Conservation (phyloP, 2,888 invertebrate genomes). For the Hanleya hanleyi region DNA sequence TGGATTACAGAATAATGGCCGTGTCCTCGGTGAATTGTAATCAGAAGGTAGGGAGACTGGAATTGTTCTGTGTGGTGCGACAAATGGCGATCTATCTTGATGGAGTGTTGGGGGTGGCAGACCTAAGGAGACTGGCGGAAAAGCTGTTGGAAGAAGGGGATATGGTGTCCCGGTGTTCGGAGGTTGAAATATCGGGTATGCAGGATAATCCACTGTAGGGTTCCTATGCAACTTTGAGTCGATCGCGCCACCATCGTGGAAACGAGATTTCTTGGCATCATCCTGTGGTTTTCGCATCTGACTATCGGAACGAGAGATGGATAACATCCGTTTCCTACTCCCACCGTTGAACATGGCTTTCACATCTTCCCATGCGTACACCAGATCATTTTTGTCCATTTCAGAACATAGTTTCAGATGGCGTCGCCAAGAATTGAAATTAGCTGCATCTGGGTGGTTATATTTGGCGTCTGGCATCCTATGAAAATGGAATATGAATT, state of each 20-base stretch:
- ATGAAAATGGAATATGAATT: conserved; percentile 99
- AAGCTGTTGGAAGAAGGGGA: conserved; percentile 35
- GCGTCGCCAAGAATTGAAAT: conserved; percentile 98
- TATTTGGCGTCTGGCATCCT: conserved; percentile 78
- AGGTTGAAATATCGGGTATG: conserved; percentile 45
- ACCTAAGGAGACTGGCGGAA: conserved; percentile 41
- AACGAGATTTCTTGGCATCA: neutral
- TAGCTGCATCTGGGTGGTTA: conserved; percentile 97
- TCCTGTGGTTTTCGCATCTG: neutral
- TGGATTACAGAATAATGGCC: neutral
- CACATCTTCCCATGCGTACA: conserved; percentile 94
- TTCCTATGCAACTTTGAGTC: neutral
- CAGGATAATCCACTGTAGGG: conserved; percentile 16
- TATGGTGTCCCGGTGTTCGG: conserved; percentile 48
- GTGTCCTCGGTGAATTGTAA: neutral
- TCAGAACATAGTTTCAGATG: conserved; percentile 89
- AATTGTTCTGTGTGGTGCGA: conserved; percentile 24
- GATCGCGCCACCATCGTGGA: neutral
- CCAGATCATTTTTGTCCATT: conserved; percentile 68
- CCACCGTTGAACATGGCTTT: conserved; percentile 99
- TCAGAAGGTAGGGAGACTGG: conserved; percentile 40
- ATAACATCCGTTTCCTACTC: conserved; percentile 82
- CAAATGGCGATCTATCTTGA: conserved; percentile 32
- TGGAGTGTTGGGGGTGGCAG: conserved; percentile 40
- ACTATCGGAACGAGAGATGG: conserved; percentile 23